These are phyloP conservation scores for Anser brachyrhynchus DNA, from an alignment of 2,113 vertebrate species.

Conservation along the genomic window DNA sequence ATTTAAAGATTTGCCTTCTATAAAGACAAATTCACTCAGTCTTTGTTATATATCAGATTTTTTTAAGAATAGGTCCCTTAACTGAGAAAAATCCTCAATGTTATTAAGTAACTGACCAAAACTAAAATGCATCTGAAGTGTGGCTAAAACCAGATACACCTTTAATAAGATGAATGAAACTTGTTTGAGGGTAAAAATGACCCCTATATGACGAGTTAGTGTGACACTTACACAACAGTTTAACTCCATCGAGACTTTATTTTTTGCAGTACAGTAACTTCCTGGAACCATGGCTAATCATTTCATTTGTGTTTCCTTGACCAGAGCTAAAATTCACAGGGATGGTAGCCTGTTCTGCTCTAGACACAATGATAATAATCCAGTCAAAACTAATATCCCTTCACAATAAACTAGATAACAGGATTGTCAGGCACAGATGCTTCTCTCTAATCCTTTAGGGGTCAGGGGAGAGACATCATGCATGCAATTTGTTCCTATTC, in stretches of 20 bases:
- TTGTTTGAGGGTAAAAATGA: neutral
- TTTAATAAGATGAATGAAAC: neutral
- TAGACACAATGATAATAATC: neutral
- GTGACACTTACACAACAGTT: neutral
- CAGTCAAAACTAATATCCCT: neutral
- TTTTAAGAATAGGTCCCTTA: neutral
- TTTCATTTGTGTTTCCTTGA: neutral
- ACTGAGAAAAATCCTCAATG: neutral
- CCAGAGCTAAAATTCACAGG: neutral
- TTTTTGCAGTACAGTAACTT: neutral
- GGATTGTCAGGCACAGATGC: neutral
- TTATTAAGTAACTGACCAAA: neutral
- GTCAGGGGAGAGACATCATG: neutral
- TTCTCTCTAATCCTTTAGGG: neutral
- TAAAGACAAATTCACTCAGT: neutral
- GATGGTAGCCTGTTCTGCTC: neutral
- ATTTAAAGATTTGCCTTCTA: neutral
- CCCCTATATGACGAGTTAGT: neutral
- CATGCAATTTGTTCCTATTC: neutral
- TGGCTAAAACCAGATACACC: neutral
- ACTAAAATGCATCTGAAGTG: neutral
- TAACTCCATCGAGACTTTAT: neutral
- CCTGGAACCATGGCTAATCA: neutral
- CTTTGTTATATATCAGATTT: neutral
- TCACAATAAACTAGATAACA: accelerated